Percentiles rank a stretch among this genome's conserved stretches.
phyloP scores from a whole-genome alignment of 2,113 vertebrate species.

The Ornithorhynchus anatinus region DNA sequence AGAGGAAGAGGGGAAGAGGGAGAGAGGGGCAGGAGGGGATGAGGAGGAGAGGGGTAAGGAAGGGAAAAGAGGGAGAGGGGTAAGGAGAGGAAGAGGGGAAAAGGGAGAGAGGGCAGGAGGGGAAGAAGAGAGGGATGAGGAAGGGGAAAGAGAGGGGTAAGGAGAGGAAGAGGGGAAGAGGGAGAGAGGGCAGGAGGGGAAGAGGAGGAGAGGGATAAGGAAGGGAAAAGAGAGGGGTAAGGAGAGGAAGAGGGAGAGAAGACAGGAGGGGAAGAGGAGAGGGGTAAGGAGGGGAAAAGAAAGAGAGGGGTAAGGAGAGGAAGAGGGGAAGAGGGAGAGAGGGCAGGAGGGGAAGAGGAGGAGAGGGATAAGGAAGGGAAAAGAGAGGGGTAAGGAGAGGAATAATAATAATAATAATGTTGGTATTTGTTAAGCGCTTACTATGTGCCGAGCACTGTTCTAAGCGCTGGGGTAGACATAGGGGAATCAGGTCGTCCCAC shows the following conservation, averaged over 20 bases:
- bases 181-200: background rate
- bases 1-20: background rate
- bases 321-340: background rate
- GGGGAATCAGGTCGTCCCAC: too few species aligned
- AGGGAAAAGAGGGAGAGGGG: background rate
- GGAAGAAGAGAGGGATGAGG: background rate
- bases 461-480: too few species aligned
- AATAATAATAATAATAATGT: too few species aligned
- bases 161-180: background rate
- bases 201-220: background rate
- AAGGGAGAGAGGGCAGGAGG: background rate
- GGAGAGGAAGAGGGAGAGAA: too few species aligned
- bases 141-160: background rate
- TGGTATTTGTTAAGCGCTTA: too few species aligned
- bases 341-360: background rate
- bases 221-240: background rate
- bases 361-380: background rate
- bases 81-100: background rate
- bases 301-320: background rate
- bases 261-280: background rate
- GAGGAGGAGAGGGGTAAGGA: background rate
- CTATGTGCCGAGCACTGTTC: too few species aligned
- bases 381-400: background rate
- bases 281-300: background rate
- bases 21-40: background rate